Evolutionary conservation across 2,888 invertebrate genomes (phyloP).

Genomic region (Embidobia sp.): DNA sequence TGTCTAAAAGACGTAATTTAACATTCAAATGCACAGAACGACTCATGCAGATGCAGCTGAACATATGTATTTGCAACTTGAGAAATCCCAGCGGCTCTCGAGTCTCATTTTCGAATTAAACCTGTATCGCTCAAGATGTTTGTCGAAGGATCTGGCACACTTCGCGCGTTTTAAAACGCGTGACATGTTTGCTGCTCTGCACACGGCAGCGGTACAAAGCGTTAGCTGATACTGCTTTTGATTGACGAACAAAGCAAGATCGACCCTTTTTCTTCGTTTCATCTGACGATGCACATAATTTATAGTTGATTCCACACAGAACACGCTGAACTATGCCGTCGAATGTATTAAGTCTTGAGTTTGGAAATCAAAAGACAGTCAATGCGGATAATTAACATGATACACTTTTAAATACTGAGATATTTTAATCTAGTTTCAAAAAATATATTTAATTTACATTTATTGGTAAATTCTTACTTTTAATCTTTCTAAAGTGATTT

Average conservation of each 20-base stretch:
- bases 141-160: conserved; percentile 45
- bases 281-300: not conserved
- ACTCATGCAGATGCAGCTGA: no score
- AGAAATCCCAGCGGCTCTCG: conserved; percentile 6
- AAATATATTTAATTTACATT: no score
- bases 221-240: conserved; percentile 53
- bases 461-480: no score
- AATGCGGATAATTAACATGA: no score
- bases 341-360: no score
- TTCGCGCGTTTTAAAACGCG: conserved; percentile 75
- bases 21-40: no score
- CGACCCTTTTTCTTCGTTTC: conserved; percentile 47
- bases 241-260: conserved; percentile 53
- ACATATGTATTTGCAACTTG: not conserved
- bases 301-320: conserved; percentile 9
- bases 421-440: no score
- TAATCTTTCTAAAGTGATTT: no score
- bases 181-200: conserved; percentile 78
- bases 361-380: no score
- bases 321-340: no score
- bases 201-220: conserved; percentile 76
- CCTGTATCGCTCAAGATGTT: conserved; percentile 41
- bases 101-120: conserved; percentile 51
- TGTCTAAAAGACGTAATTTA: no score
- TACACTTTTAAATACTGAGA: no score